Conservation (phyloP, 2,797 vertebrate genomes). For the Centroberyx gerrardi region DNA sequence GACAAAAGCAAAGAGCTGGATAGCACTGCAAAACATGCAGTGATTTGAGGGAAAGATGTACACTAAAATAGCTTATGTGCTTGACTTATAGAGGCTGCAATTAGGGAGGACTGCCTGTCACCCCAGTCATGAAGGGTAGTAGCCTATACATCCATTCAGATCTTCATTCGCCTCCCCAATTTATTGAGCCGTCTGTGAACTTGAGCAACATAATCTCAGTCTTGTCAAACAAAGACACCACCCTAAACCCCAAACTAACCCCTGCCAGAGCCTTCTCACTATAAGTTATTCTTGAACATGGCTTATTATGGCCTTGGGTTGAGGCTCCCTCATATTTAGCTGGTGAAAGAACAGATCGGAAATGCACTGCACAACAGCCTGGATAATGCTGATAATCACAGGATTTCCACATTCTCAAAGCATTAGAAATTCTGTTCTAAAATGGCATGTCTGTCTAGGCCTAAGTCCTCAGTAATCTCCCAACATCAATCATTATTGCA, state of each 20-base stretch:
- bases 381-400: slow-evolving; percentile 22
- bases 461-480: background rate
- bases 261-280: slow-evolving; percentile 4
- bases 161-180: slow-evolving; percentile 29
- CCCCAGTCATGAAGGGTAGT: slow-evolving; percentile 6
- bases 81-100: slow-evolving; percentile 50
- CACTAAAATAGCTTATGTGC: slow-evolving; percentile 38
- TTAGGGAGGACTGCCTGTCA: slow-evolving; percentile 41
- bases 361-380: slow-evolving; percentile 15
- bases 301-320: slow-evolving; percentile 34
- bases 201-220: slow-evolving; percentile 19
- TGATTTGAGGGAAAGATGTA: slow-evolving; percentile 23
- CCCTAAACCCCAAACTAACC: slow-evolving; percentile 47
- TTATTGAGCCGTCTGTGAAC: slow-evolving; percentile 31
- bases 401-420: slow-evolving; percentile 30
- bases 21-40: slow-evolving; percentile 8
- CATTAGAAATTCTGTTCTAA: slow-evolving; percentile 8
- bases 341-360: slow-evolving; percentile 24
- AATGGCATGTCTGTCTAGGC: slow-evolving; percentile 3
- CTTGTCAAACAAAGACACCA: slow-evolving; percentile 44
- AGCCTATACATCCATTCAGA: slow-evolving; percentile 8
- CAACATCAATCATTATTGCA: background rate
- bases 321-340: slow-evolving; percentile 18
- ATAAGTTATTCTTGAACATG: slow-evolving; percentile 49
- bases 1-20: slow-evolving; percentile 28